Conservation (phyloP, 2,888 invertebrate genomes). For the Galerucella pusilla region DNA sequence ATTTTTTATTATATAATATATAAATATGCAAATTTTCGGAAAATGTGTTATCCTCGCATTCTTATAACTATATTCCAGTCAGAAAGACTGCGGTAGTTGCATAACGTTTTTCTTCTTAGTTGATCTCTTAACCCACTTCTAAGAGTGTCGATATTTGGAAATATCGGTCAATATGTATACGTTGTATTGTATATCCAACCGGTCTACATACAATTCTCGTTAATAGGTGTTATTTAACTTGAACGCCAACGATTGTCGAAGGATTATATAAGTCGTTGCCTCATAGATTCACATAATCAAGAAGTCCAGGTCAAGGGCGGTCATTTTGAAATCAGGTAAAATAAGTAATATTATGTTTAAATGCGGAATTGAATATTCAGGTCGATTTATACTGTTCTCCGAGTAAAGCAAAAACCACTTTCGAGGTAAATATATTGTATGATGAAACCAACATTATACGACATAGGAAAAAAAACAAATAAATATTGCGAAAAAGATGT, state of each 20-base stretch:
- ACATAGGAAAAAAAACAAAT: no score
- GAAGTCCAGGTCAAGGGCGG: slow-evolving; percentile 7
- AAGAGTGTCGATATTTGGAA: not conserved
- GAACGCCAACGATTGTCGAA: not conserved
- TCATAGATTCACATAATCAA: not conserved
- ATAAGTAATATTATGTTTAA: not conserved
- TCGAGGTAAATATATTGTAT: not conserved
- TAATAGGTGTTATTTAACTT: slow-evolving; percentile 1
- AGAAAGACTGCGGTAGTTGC: not conserved
- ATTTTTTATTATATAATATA: not conserved
- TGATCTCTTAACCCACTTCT: slow-evolving; percentile 6
- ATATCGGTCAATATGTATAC: not conserved
- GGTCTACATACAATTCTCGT: not conserved
- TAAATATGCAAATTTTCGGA: not conserved
- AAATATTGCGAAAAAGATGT: no score
- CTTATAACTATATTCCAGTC: not conserved
- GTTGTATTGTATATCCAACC: not conserved
- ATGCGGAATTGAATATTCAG: not conserved
- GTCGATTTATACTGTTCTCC: not conserved
- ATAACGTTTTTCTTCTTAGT: not conserved
- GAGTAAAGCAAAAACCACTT: not conserved
- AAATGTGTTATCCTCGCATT: not conserved
- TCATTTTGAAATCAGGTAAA: slow-evolving; percentile 2
- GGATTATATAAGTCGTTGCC: not conserved
- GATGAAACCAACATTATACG: no score